A percentile compares a stretch with the other conserved stretches of the same genome.
Evolutionary conservation across 1,140 invertebrate genomes (phyloP).

Genomic region (Zaprionus vittiger): DNA sequence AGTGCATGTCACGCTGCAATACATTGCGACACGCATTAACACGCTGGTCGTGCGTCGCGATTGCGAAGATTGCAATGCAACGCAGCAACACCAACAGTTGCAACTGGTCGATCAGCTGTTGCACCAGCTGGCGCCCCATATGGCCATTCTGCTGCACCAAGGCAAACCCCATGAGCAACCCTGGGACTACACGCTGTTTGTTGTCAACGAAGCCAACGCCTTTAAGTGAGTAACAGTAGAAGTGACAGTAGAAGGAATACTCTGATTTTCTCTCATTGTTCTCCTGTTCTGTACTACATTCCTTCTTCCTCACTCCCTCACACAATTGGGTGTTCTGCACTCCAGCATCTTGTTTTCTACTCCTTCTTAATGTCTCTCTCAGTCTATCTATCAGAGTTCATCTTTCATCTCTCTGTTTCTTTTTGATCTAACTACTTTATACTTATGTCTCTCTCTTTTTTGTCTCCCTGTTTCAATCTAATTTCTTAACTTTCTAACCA

Average conservation of each 20-base stretch:
- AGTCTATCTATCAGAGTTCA: too few species aligned
- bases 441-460: background rate
- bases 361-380: too few species aligned
- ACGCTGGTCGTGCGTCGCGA: constrained; percentile 48
- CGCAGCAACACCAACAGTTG: constrained; percentile 19
- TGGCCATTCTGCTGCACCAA: constrained; percentile 38
- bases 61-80: constrained; percentile 31
- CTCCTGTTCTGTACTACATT: too few species aligned
- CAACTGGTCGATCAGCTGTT: constrained; percentile 47
- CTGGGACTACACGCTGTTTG: constrained; percentile 61
- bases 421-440: too few species aligned
- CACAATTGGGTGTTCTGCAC: too few species aligned
- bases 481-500: background rate
- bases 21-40: constrained; percentile 58
- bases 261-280: background rate
- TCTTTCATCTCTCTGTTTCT: too few species aligned
- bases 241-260: background rate
- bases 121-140: constrained; percentile 13
- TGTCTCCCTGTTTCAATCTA: background rate
- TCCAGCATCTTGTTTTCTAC: too few species aligned
- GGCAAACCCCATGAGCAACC: constrained; percentile 11
- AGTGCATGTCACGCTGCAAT: constrained; percentile 25
- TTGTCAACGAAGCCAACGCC: constrained; percentile 39
- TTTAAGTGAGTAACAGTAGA: constrained; percentile 43
- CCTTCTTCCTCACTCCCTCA: too few species aligned